A percentile compares a stretch with the other conserved stretches of the same genome.
Evolutionary conservation across 1,140 invertebrate genomes (phyloP).

Genomic region (Trinorchestia longiramus): DNA sequence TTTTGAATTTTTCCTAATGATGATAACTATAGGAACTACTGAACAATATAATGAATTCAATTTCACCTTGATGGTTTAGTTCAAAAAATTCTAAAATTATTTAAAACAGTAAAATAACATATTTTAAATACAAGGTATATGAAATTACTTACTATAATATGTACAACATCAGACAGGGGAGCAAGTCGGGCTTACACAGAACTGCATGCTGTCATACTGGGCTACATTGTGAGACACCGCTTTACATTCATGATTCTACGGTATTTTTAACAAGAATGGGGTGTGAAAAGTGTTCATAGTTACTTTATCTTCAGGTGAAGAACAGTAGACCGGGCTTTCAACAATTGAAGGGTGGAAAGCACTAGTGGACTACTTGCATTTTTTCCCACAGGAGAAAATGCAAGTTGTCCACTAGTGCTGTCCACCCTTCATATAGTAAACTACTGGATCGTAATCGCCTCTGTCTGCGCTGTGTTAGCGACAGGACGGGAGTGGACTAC

Average conservation of each 20-base stretch:
- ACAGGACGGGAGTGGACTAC: too few species aligned
- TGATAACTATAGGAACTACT: background rate
- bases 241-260: too few species aligned
- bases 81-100: background rate
- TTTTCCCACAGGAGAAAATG: too few species aligned
- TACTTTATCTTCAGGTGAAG: background rate
- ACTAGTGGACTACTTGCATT: too few species aligned
- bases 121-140: background rate
- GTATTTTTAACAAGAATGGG: too few species aligned
- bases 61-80: background rate
- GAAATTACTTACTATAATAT: background rate
- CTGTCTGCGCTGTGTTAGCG: too few species aligned
- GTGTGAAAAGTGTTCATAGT: background rate
- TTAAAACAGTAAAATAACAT: background rate
- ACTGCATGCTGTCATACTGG: background rate
- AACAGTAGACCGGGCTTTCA: background rate
- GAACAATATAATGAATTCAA: background rate
- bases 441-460: too few species aligned
- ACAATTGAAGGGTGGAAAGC: too few species aligned
- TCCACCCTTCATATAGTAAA: too few species aligned
- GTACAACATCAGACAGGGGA: background rate
- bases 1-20: background rate
- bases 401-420: too few species aligned
- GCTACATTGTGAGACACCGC: background rate
- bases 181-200: background rate